Percentiles rank a stretch among this genome's conserved stretches.
Evolutionary conservation across 2,888 invertebrate genomes (phyloP).

Genomic region (Bhutanitis thaidina): DNA sequence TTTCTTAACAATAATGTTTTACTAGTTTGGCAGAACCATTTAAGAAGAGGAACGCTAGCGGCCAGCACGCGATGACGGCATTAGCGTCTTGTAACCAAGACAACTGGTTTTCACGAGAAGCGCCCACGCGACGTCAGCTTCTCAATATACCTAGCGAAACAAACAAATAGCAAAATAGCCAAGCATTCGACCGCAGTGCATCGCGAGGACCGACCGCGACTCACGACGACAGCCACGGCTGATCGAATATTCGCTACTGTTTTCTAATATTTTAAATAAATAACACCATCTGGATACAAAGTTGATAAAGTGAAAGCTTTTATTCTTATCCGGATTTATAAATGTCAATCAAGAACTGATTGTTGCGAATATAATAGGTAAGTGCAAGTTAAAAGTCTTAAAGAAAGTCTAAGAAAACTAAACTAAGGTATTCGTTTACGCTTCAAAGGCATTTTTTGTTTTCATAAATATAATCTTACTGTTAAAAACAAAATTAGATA

Average conservation of each 20-base stretch:
- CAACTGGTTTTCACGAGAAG: slow-evolving; percentile 73
- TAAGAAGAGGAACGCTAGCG: too few species aligned
- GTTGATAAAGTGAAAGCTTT: background rate
- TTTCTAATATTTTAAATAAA: slow-evolving; percentile 5
- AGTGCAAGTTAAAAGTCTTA: background rate
- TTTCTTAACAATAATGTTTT: too few species aligned
- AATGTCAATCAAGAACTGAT: background rate
- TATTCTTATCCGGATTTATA: background rate
- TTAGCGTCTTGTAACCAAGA: slow-evolving; percentile 57
- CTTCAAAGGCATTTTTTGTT: too few species aligned
- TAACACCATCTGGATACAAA: background rate
- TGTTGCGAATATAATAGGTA: slow-evolving; percentile 5
- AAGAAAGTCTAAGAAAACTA: too few species aligned
- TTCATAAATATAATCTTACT: too few species aligned
- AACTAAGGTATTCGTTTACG: too few species aligned
- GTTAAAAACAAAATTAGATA: too few species aligned
- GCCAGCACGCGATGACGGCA: slow-evolving; percentile 33
- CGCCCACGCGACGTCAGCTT: slow-evolving; percentile 46
- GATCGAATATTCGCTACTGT: slow-evolving; percentile 48
- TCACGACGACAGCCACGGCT: slow-evolving; percentile 68
- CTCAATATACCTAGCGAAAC: slow-evolving; percentile 26
- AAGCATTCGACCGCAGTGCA: slow-evolving; percentile 75
- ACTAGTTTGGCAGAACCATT: too few species aligned
- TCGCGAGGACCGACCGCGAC: slow-evolving; percentile 66
- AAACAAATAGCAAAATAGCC: slow-evolving; percentile 33